Evolutionary conservation across 2,113 vertebrate species (phyloP).

Genomic region (Melanocharis versteri): DNA sequence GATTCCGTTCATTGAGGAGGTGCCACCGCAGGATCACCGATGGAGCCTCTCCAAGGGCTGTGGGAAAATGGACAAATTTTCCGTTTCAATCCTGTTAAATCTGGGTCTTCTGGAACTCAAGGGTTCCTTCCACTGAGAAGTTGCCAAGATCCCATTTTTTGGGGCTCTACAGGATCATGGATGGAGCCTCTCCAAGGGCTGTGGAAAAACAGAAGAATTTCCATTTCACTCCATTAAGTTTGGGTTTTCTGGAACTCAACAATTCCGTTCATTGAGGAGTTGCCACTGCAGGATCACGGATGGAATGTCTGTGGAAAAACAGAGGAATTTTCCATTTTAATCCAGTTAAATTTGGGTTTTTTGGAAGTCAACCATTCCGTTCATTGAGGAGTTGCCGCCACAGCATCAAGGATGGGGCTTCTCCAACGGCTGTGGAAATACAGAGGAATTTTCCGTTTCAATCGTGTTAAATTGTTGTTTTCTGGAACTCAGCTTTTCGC

Average conservation of each 20-base stretch:
- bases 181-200: too few species aligned
- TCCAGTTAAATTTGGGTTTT: background rate
- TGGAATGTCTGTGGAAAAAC: background rate
- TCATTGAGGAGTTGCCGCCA: background rate
- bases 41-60: too few species aligned
- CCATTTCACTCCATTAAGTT: background rate
- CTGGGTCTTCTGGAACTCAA: too few species aligned
- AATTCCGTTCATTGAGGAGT: background rate
- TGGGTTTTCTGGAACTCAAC: background rate
- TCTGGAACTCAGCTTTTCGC: background rate
- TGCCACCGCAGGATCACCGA: too few species aligned
- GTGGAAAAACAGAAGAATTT: too few species aligned
- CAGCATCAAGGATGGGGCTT: background rate
- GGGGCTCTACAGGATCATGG: too few species aligned
- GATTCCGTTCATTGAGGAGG: too few species aligned
- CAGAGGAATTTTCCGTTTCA: background rate
- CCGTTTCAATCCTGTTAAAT: too few species aligned
- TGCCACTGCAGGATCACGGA: background rate
- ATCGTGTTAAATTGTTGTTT: background rate
- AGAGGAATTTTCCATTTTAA: background rate
- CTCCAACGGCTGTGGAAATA: background rate
- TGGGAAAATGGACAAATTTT: too few species aligned
- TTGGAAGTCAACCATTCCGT: fast-evolving
- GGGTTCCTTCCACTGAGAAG: too few species aligned
- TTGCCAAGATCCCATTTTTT: too few species aligned